Base-by-base conservation (phyloP, 2,113 vertebrate genomes). In the Andinoacara biseriatus region DNA sequence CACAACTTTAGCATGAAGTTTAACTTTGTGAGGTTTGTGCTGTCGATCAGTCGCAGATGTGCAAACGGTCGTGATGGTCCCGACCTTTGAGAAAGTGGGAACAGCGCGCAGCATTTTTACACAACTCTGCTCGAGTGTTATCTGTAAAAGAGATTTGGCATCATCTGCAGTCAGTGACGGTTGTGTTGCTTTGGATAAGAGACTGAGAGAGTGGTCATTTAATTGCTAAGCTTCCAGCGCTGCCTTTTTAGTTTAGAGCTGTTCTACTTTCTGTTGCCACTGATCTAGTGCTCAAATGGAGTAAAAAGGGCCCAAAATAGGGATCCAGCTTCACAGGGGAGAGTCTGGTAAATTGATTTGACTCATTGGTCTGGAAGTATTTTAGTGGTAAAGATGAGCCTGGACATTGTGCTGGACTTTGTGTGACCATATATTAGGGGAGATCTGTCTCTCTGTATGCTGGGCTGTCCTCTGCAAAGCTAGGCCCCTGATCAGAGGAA, bases 401-500 rank as follows among this genome's bases (percentile, higher is more conserved):
- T 20, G 13, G 81, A 81, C 7, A 49, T 38, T 57, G 17, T 80
- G 5, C 49, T 62, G 33, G 46, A 61, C 5, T 56, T 83, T 3
- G 0, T 38, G 24, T 60, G 58, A 60, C 74, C 14, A 57, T 49
- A 14, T 76, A 74, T 38, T 10, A 5, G 40, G 11, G 40, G 33
- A 10, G n/a, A n/a, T 58, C 29, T 79, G 59, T 67, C 52, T 78
- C 61, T 56, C 65, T 35, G 46, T 76, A 52, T 75, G 84, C 24
- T 22, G 56, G 78, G 78, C 24, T 80, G 87, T 91, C 87, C 87
- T 88, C 86, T 89, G 93, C 86, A 90, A 87, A 84, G 74, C 69
- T 9, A 46, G 90, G 90, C 74, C 87, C 88, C 88, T 63, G 87
- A 92, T 94, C 93, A 94, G 91, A 91, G 90, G 80, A 85, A 84